phyloP scores from a whole-genome alignment of 2,113 vertebrate species.

The Oenanthe melanoleuca region DNA sequence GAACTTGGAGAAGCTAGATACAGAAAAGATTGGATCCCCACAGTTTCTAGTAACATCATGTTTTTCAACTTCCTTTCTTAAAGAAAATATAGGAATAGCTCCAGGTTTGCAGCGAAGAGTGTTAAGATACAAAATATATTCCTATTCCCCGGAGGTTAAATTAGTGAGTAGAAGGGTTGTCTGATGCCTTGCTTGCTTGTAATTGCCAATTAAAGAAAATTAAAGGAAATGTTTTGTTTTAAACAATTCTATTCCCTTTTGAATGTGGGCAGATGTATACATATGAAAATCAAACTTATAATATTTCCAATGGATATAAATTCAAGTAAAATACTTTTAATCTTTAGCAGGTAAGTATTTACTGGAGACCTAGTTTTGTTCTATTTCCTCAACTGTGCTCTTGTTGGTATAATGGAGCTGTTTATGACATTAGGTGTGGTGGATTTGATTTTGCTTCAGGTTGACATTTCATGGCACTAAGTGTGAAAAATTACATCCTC shows the following conservation, averaged over 20 bases:
- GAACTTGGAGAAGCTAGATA: neutral
- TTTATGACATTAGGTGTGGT: neutral
- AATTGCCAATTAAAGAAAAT: neutral
- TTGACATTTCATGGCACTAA: neutral
- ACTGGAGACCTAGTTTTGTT: neutral
- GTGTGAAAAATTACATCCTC: neutral
- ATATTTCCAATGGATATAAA: neutral
- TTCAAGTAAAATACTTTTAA: neutral
- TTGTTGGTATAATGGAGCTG: neutral
- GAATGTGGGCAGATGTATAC: neutral
- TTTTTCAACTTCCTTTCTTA: neutral
- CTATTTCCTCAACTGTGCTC: neutral
- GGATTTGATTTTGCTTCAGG: constrained; percentile 1
- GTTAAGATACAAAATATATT: neutral
- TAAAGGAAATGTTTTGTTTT: neutral
- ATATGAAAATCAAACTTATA: neutral
- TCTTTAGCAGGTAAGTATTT: neutral
- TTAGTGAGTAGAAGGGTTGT: neutral
- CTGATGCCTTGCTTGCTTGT: neutral
- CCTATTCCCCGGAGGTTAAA: neutral
- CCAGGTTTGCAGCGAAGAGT: neutral
- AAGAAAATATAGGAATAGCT: neutral
- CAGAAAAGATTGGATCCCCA: neutral
- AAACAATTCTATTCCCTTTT: neutral
- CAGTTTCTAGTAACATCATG: neutral